Percentiles rank a stretch among this genome's conserved stretches.
Evolutionary conservation across 2,113 vertebrate species (phyloP).

Genomic region (Scalopus aquaticus): DNA sequence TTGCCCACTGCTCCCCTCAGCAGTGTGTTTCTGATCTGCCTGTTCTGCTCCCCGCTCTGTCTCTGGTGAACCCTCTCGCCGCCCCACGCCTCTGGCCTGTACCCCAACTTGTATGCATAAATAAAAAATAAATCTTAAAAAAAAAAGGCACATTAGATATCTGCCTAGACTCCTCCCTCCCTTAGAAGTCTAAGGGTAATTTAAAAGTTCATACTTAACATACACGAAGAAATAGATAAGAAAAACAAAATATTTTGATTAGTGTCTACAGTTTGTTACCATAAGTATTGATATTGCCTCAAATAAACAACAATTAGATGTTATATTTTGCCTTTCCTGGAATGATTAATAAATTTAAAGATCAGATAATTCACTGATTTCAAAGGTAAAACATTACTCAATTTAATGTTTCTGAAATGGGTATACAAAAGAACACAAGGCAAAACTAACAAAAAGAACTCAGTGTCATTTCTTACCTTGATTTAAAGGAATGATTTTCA

Average conservation of each 20-base stretch:
- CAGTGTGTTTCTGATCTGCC: too few relatives aligned
- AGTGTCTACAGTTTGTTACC: not conserved
- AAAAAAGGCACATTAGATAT: not conserved
- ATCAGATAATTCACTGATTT: not conserved
- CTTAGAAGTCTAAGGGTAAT: not conserved
- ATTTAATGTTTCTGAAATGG: not conserved
- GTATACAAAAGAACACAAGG: not conserved
- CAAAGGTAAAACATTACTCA: not conserved
- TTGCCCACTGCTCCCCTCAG: too few relatives aligned
- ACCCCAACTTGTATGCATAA: too few relatives aligned
- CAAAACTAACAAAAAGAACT: not conserved
- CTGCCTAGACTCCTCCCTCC: not conserved
- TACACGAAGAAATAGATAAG: not conserved
- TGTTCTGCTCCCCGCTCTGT: too few relatives aligned
- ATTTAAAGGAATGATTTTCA: slow-evolving; percentile 76
- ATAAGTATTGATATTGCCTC: not conserved
- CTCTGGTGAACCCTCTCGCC: too few relatives aligned
- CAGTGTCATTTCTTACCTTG: slow-evolving; percentile 62
- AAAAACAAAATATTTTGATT: not conserved
- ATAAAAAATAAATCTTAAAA: too few relatives aligned
- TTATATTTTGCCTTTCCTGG: not conserved
- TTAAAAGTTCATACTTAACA: not conserved
- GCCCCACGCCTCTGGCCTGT: too few relatives aligned
- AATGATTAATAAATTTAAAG: not conserved
- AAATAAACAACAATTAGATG: not conserved